Conservation (phyloP, 2,113 vertebrate species). For the Pluvianellus socialis region DNA sequence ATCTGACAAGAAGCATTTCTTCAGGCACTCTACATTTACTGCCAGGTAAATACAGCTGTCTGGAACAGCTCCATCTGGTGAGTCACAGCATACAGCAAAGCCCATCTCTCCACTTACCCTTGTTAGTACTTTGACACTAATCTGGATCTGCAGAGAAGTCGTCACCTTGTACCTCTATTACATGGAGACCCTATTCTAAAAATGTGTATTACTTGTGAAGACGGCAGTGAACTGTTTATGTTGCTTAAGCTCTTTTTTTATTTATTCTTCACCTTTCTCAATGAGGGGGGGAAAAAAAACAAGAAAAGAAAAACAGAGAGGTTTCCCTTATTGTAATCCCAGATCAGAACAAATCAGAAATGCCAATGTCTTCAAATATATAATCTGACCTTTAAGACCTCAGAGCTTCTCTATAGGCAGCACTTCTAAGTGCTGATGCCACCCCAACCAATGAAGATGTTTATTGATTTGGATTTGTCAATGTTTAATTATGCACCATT, state of each 20-base stretch:
- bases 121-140: not conserved
- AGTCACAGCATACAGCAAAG: not conserved
- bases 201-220: not conserved
- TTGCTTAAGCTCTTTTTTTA: not conserved
- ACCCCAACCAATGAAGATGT: not conserved
- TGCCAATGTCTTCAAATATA: constrained; percentile 3
- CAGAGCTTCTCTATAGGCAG: not conserved
- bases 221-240: not conserved
- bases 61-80: constrained; percentile 7
- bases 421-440: not conserved
- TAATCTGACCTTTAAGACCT: not conserved
- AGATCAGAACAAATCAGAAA: not conserved
- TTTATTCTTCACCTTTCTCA: not conserved
- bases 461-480: constrained; percentile 62
- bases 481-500: constrained; percentile 63
- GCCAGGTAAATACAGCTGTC: not conserved
- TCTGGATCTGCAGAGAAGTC: not conserved
- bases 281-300: not conserved
- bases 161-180: not conserved
- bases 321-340: not conserved
- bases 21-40: not conserved
- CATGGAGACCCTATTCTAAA: not conserved
- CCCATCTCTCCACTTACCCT: not conserved
- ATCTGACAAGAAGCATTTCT: not conserved
- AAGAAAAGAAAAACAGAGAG: not conserved